Evolutionary conservation across 2,797 vertebrate genomes (phyloP).

Genomic region (Thaleichthys pacificus): DNA sequence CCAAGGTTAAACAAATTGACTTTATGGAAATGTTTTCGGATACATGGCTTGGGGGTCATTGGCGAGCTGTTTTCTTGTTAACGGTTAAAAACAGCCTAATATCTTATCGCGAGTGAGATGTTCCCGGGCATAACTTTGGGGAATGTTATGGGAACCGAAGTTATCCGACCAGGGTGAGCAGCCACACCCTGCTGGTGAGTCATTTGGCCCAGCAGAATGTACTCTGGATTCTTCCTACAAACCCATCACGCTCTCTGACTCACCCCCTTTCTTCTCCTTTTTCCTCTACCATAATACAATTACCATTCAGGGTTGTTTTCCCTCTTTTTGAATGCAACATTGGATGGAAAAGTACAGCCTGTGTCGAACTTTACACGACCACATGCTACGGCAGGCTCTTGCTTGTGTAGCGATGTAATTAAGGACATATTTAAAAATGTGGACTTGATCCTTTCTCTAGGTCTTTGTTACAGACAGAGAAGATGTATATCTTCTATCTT

Average conservation of each 20-base stretch:
- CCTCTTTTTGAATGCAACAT: conserved; percentile 32
- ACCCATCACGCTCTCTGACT: conserved; percentile 58
- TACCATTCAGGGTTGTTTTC: conserved; percentile 48
- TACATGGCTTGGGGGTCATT: background rate
- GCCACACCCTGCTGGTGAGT: conserved; percentile 67
- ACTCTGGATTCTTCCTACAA: conserved; percentile 50
- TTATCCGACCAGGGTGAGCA: conserved; percentile 19
- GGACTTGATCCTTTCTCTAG: no score
- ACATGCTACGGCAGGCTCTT: conserved; percentile 18
- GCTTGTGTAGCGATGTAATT: background rate
- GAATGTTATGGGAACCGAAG: conserved; percentile 39
- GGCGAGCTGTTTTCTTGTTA: background rate
- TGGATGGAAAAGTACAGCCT: conserved; percentile 64
- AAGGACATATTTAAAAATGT: conserved; percentile 33
- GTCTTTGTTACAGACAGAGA: no score
- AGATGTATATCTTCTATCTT: background rate
- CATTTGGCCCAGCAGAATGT: conserved; percentile 55
- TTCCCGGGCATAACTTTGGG: background rate
- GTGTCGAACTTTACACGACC: background rate
- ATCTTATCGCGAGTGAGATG: background rate
- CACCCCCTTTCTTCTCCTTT: conserved; percentile 45
- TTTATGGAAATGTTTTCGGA: background rate
- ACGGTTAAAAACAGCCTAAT: background rate
- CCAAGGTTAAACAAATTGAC: background rate
- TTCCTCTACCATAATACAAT: conserved; percentile 48